phyloP scores from a whole-genome alignment of 2,113 vertebrate species.

The Oxyruncus cristatus region DNA sequence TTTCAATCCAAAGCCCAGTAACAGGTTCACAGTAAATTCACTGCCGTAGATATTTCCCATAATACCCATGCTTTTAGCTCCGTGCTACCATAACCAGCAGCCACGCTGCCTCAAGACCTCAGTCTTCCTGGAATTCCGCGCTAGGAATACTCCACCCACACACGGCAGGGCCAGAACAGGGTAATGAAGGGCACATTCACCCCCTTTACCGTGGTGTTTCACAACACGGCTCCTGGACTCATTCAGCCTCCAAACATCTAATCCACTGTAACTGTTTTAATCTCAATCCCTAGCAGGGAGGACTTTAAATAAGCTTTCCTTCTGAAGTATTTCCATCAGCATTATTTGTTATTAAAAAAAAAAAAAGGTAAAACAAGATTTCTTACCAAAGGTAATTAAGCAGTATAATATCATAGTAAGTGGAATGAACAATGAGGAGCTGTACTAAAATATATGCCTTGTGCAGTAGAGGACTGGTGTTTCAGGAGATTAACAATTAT shows the following conservation, averaged over 20 bases:
- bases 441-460: slow-evolving; percentile 68
- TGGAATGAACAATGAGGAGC: slow-evolving; percentile 66
- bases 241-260: background rate
- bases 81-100: background rate
- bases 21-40: background rate
- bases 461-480: slow-evolving; percentile 67
- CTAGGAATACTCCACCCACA: background rate
- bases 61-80: background rate
- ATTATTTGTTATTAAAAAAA: slow-evolving; percentile 51
- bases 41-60: background rate
- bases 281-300: background rate
- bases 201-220: background rate
- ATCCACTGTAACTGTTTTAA: background rate
- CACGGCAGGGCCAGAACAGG: background rate
- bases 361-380: slow-evolving; percentile 43
- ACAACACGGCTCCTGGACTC: background rate
- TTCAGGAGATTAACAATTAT: slow-evolving; percentile 85
- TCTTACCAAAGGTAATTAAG: slow-evolving; percentile 74
- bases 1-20: background rate
- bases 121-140: background rate
- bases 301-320: slow-evolving; percentile 29
- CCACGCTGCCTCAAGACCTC: background rate
- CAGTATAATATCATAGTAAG: slow-evolving; percentile 65
- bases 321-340: slow-evolving; percentile 27
- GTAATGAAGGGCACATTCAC: background rate